Base-by-base conservation (phyloP, 2,888 invertebrate genomes). In the Dioctria linearis region DNA sequence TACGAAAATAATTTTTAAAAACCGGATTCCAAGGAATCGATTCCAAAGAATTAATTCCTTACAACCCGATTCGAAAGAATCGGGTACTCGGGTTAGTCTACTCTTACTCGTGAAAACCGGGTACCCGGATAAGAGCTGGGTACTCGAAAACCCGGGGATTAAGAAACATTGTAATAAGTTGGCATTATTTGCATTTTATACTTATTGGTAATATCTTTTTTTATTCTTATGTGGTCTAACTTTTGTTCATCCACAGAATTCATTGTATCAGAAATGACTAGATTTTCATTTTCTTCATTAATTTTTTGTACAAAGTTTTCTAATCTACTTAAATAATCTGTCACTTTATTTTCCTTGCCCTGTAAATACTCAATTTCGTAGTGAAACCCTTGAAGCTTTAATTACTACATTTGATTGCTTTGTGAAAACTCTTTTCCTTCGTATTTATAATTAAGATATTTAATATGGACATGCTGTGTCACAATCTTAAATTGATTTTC, bases 121-220 rank as follows among this genome's bases (percentile, higher is more conserved):
- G n/a, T n/a, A n/a, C n/a, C n/a, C n/a, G n/a, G n/a, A n/a, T n/a
- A n/a, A n/a, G n/a, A n/a, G n/a, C n/a, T n/a, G n/a, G n/a, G n/a
- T n/a, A n/a, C n/a, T n/a, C n/a, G n/a, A n/a, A n/a, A n/a, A n/a
- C n/a, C n/a, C n/a, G n/a, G n/a, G n/a, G n/a, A n/a, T n/a, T n/a
- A n/a, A n/a, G n/a, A n/a, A n/a, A n/a, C n/a, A n/a, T n/a, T n/a
- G n/a, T n/a, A n/a, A n/a, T n/a, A n/a, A n/a, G n/a, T n/a, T n/a
- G n/a, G n/a, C n/a, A n/a, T 82, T 25, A 83, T 76, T 57, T 83
- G 83, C 9, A 79, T 82, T 76, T 73, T 82, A 61, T 81, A 82
- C 79, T 82, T 83, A 66, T 83, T 82, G 39, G 81, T 65, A 8
- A 82, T 82, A 37, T 82, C 83, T 40, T 81, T 79, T 49, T 57